Evolutionary conservation across 2,113 vertebrate genomes (phyloP).

Genomic region (Isichthys henryi): DNA sequence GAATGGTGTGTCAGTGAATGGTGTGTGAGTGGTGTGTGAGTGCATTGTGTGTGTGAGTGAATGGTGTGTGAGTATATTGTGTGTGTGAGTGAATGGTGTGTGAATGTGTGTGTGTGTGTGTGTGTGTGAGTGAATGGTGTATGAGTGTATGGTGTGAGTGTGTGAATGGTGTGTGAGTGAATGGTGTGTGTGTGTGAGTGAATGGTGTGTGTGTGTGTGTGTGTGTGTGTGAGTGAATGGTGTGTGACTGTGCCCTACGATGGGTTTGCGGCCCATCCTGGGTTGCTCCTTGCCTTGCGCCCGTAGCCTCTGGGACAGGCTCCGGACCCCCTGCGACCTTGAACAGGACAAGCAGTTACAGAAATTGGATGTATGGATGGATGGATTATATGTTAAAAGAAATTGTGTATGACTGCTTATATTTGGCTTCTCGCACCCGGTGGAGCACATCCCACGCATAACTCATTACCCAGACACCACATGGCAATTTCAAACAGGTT

Average conservation of each 20-base stretch:
- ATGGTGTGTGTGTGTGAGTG: too few species aligned
- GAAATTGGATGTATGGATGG: not conserved
- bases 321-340: not conserved
- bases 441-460: not conserved
- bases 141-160: too few species aligned
- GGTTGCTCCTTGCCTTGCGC: not conserved
- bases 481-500: not conserved
- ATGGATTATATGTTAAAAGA: not conserved
- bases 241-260: not conserved
- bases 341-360: not conserved
- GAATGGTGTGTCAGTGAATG: too few species aligned
- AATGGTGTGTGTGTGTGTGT: too few species aligned
- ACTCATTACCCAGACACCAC: not conserved
- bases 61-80: too few species aligned
- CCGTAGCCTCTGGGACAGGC: not conserved
- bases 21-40: too few species aligned
- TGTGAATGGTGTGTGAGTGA: too few species aligned
- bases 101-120: too few species aligned
- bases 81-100: too few species aligned
- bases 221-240: too few species aligned
- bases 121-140: too few species aligned
- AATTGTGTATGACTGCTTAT: not conserved
- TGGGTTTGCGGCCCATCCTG: not conserved
- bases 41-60: too few species aligned
- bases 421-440: not conserved